phyloP scores from a whole-genome alignment of 2,888 invertebrate species.

The Mystacides longicornis region DNA sequence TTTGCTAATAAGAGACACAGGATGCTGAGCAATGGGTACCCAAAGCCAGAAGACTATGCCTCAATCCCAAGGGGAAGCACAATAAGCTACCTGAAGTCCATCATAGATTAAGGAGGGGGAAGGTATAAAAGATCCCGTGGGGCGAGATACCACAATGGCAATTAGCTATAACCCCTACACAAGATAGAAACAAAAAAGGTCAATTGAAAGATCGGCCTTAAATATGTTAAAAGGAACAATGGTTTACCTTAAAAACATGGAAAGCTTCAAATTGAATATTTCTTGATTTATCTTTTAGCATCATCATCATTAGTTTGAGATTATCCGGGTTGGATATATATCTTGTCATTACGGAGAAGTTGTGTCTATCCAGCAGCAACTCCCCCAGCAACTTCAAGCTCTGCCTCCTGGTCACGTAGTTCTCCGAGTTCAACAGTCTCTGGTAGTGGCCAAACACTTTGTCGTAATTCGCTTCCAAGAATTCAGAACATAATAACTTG shows the following conservation, averaged over 20 bases:
- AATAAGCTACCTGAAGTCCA: too few relatives aligned
- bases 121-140: too few relatives aligned
- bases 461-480: constrained; percentile 98
- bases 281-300: constrained; percentile 97
- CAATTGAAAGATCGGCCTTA: too few relatives aligned
- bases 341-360: constrained; percentile 96
- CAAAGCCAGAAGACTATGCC: too few relatives aligned
- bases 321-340: constrained; percentile 99
- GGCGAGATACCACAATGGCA: too few relatives aligned
- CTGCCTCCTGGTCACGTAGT: constrained; percentile 98
- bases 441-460: constrained; percentile 97
- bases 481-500: constrained; percentile 94
- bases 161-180: too few relatives aligned
- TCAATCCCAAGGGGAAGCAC: too few relatives aligned
- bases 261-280: constrained; percentile 99
- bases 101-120: too few relatives aligned
- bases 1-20: too few relatives aligned
- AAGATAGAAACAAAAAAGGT: too few relatives aligned
- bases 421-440: constrained; percentile 94
- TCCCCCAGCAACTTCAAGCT: constrained; percentile 97
- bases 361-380: constrained; percentile 94
- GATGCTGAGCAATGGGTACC: too few relatives aligned
- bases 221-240: too few relatives aligned
- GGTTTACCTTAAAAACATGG: constrained; percentile 98
- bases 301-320: constrained; percentile 99